Base-by-base conservation (phyloP, 1,140 invertebrate species). In the Campodea augens region DNA sequence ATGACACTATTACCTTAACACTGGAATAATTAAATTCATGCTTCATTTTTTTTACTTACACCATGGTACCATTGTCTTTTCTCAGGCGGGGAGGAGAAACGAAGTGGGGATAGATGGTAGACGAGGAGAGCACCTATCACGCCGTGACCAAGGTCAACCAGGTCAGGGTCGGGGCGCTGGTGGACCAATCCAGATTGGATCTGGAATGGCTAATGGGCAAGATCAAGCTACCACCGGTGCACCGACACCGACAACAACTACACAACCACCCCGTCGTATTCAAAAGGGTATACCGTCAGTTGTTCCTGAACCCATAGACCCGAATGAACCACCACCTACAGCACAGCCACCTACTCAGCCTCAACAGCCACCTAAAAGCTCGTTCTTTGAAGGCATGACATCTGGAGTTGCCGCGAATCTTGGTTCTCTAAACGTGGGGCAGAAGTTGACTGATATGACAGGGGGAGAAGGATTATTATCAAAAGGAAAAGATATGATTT, bases 401-500 rank as follows among this genome's bases (percentile, higher is more conserved):
- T n/a, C 43, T 13, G 25, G 27, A 39, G 45, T 44, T 13, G 29
- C 41, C 37, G 48, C 45, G 12, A 52, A 55, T 36, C 46, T 48
- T 7, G 54, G 52, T 5, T 64, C 72, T 5, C 75, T 76, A 15
- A 81, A 81, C 60, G 67, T 83, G 38, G 81, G 82, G 79, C 78
- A 81, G 57, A 83, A 82, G 55, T 73, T 83, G 53, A 73, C 75
- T 44, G 82, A 85, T 56, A 81, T 85, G 63, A 44, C 48, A 18
- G 45, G 45, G 41, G 42, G 23, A 15, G 63, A 63, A 47, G 58
- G 61, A 43, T 82, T 87, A 46, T 67, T 87, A 27, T 85, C 83
- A 52, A 88, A 88, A 64, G 84, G 83, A 51, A 87, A 88, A 65
- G 84, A 87, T 65, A 70, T 83, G 27, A 85, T 87, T 57, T 88